phyloP scores from a whole-genome alignment of 2,888 invertebrate species.

The Mycalesis mineus region DNA sequence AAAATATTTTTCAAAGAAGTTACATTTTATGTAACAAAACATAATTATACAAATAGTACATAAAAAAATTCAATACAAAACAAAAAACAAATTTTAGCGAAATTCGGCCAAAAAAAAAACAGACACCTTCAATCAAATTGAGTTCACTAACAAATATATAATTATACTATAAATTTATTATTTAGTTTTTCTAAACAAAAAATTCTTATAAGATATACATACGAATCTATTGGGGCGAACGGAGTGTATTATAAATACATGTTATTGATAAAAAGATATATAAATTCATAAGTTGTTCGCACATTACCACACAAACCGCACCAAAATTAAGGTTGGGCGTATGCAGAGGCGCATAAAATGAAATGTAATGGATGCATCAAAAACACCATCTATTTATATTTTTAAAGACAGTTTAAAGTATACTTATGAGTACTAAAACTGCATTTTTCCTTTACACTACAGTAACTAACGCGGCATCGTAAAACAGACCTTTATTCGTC shows the following conservation, averaged over 20 bases:
- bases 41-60: not conserved
- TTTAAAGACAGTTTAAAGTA: too few species aligned
- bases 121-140: not conserved
- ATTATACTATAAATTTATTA: not conserved
- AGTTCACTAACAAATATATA: not conserved
- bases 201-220: not conserved
- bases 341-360: too few species aligned
- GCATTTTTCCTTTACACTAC: too few species aligned
- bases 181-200: not conserved
- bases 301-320: too few species aligned
- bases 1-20: not conserved
- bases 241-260: conserved; percentile 10
- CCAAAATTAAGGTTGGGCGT: too few species aligned
- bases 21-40: not conserved
- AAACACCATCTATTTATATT: too few species aligned
- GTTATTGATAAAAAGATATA: not conserved
- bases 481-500: too few species aligned
- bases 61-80: not conserved
- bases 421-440: too few species aligned
- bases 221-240: not conserved
- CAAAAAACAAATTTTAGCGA: not conserved
- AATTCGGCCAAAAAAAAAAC: not conserved
- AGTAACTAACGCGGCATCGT: too few species aligned
- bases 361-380: too few species aligned
- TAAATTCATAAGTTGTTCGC: too few species aligned